Conservation (phyloP, 92 coral and sea anemone species). For the Paramuricea clavata region DNA sequence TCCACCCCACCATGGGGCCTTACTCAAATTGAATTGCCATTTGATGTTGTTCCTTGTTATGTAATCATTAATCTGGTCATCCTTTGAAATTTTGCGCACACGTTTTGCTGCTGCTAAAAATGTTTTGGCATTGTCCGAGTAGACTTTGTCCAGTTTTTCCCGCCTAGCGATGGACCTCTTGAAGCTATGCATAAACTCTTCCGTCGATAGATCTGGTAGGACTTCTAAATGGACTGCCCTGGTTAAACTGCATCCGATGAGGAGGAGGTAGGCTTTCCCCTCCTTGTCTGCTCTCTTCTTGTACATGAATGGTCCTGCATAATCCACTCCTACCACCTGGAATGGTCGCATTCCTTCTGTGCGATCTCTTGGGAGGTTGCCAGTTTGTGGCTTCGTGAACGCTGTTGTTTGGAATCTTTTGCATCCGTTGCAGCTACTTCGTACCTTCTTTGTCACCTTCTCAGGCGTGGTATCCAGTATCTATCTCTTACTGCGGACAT, state of each 20-base stretch:
- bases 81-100: too few relatives aligned
- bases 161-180: not conserved
- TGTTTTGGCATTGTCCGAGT: not conserved
- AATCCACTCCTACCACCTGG: slow-evolving; percentile 15
- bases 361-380: not conserved
- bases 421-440: not conserved
- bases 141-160: not conserved
- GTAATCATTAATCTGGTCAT: too few relatives aligned
- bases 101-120: too few relatives aligned
- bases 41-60: not conserved
- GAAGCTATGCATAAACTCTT: slow-evolving; percentile 1
- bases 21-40: not conserved
- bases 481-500: not conserved
- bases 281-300: too few relatives aligned
- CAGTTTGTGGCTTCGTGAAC: not conserved
- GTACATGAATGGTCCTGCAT: slow-evolving; percentile 45
- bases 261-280: slow-evolving; percentile 32
- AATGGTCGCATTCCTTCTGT: not conserved
- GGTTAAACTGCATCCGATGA: too few relatives aligned
- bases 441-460: not conserved
- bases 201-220: slow-evolving; percentile 32
- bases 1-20: too few relatives aligned
- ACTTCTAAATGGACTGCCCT: slow-evolving; percentile 33
- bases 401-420: not conserved
- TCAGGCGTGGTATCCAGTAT: slow-evolving; percentile 6